Percentiles rank a stretch among this genome's conserved stretches.
Conservation (phyloP, 2,797 vertebrate genomes). For the Leptodactylus fallax region DNA sequence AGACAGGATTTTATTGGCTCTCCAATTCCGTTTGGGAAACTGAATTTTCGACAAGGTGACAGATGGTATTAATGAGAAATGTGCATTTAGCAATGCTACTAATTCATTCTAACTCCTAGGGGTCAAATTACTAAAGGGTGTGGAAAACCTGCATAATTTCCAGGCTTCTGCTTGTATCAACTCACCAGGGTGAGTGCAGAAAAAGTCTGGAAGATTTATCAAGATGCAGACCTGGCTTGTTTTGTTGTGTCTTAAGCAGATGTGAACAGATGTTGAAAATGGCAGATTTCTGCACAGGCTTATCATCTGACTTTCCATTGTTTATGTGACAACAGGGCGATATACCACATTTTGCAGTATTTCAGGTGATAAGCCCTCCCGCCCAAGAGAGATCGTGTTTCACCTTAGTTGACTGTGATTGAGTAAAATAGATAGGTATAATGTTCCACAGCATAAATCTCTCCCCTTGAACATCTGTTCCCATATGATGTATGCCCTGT, state of each 20-base stretch:
- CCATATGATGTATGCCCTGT: conserved; percentile 20
- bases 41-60: conserved; percentile 48
- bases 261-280: conserved; percentile 53
- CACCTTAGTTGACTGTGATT: conserved; percentile 12
- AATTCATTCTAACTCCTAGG: conserved; percentile 56
- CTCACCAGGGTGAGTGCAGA: conserved; percentile 49
- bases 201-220: conserved; percentile 47
- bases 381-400: background rate
- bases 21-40: conserved; percentile 43
- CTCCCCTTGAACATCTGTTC: conserved; percentile 44
- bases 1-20: conserved; percentile 32
- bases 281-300: conserved; percentile 48
- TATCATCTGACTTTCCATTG: conserved; percentile 32
- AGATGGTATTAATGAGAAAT: conserved; percentile 58
- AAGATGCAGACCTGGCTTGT: conserved; percentile 37
- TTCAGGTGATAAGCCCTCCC: conserved; percentile 8
- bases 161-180: conserved; percentile 47
- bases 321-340: conserved; percentile 24
- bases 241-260: conserved; percentile 48
- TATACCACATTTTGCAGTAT: conserved; percentile 1
- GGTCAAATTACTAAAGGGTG: conserved; percentile 54
- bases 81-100: conserved; percentile 56
- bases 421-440: conserved; percentile 30
- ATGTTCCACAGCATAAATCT: conserved; percentile 36
- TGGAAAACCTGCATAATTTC: conserved; percentile 50